Conservation (phyloP, 2,113 vertebrate species). For the Syngnathoides biaculeatus region DNA sequence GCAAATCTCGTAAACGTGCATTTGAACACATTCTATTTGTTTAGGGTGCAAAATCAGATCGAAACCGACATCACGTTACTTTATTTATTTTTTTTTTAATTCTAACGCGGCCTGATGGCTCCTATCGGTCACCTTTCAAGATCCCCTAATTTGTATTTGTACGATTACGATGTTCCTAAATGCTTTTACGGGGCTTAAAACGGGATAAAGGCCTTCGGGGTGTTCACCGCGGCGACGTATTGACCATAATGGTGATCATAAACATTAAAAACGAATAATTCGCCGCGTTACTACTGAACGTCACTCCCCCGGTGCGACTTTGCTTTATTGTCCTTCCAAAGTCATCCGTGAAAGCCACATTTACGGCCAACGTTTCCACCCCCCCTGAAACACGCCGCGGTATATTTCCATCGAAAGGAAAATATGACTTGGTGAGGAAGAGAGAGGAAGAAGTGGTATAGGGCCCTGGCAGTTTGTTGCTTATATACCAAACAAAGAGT, state of each 20-base stretch:
- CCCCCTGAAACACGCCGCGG: slow-evolving; percentile 31
- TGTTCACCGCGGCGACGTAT: slow-evolving; percentile 10
- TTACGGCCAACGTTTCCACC: slow-evolving; percentile 37
- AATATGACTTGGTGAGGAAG: slow-evolving; percentile 33
- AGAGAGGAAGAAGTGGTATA: slow-evolving; percentile 68
- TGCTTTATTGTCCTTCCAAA: slow-evolving; percentile 39
- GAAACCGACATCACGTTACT: no score
- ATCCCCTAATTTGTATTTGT: not conserved
- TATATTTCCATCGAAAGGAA: slow-evolving; percentile 44
- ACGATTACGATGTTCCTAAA: not conserved
- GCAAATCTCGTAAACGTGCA: slow-evolving; percentile 2
- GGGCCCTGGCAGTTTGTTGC: slow-evolving; percentile 84
- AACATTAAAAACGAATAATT: slow-evolving; percentile 48
- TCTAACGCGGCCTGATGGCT: not conserved
- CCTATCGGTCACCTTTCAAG: not conserved
- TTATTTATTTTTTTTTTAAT: no score
- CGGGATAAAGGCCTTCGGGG: not conserved
- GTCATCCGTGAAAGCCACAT: slow-evolving; percentile 50
- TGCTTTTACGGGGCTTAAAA: not conserved
- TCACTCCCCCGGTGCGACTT: slow-evolving; percentile 35
- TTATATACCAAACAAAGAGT: slow-evolving; percentile 99
- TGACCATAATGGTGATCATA: slow-evolving; percentile 24
- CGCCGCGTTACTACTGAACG: slow-evolving; percentile 42
- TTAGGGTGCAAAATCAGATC: not conserved
- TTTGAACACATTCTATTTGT: no score